phyloP scores from a whole-genome alignment of 2,888 invertebrate species.

The Ptychoptera albimana region DNA sequence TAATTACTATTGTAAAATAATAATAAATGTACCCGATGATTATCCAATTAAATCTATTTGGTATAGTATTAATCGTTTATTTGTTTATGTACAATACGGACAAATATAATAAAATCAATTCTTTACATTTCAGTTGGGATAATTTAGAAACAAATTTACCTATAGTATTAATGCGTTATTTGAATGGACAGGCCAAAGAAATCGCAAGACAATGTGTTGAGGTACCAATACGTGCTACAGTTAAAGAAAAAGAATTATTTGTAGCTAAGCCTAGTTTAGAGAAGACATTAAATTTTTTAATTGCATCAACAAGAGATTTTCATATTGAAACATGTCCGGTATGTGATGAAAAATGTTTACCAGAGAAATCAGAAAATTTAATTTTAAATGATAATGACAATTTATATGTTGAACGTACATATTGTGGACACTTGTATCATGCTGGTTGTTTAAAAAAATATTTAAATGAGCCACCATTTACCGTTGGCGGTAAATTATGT shows the following conservation, averaged over 20 bases:
- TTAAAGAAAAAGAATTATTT: slow-evolving; percentile 36
- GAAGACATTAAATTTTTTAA: slow-evolving; percentile 41
- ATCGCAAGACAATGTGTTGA: slow-evolving; percentile 52
- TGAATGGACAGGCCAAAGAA: slow-evolving; percentile 49
- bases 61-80: too few relatives aligned
- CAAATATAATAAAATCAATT: slow-evolving; percentile 16
- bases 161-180: slow-evolving; percentile 28
- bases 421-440: slow-evolving; percentile 59
- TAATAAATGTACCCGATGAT: slow-evolving; percentile 41
- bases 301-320: slow-evolving; percentile 41
- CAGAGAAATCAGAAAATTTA: slow-evolving; percentile 36
- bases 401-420: slow-evolving; percentile 48
- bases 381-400: slow-evolving; percentile 40
- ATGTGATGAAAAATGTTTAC: slow-evolving; percentile 44
- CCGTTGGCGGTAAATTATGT: slow-evolving; percentile 53
- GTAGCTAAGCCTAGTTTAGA: slow-evolving; percentile 43
- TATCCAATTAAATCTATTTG: slow-evolving; percentile 35
- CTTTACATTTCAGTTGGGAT: slow-evolving; percentile 3
- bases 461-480: slow-evolving; percentile 57
- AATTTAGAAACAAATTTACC: slow-evolving; percentile 3
- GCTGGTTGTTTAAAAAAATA: slow-evolving; percentile 47
- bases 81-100: too few relatives aligned
- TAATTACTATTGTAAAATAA: slow-evolving; percentile 42
- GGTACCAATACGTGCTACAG: slow-evolving; percentile 41
- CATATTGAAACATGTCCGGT: slow-evolving; percentile 46